These are phyloP conservation scores for Chloromyia formosa DNA, from an alignment of 2,888 invertebrate genomes.

Conservation along the genomic window DNA sequence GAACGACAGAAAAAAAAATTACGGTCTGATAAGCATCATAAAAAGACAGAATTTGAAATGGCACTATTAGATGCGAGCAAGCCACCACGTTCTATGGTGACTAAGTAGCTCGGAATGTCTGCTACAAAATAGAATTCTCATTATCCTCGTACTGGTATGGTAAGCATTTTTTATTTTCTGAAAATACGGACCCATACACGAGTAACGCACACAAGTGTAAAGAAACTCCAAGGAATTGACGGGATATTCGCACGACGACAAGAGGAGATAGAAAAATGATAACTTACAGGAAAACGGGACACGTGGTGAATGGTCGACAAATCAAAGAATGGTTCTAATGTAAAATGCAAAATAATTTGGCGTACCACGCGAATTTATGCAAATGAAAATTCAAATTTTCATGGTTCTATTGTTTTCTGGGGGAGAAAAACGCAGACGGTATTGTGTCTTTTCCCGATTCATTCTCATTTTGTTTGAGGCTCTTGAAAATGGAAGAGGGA, in stretches of 20 bases:
- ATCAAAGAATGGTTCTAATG: constrained; percentile 32
- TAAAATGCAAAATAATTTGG: constrained; percentile 34
- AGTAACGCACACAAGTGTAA: no score
- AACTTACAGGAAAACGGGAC: not conserved
- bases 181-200: no score
- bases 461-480: no score
- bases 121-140: constrained; percentile 33
- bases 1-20: constrained; percentile 18
- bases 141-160: constrained; percentile 9
- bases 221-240: no score
- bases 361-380: constrained; percentile 21
- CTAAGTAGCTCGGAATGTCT: not conserved
- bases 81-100: not conserved
- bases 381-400: constrained; percentile 31
- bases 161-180: no score
- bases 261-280: constrained; percentile 4
- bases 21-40: constrained; percentile 43
- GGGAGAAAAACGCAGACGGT: no score
- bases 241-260: no score
- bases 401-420: not conserved
- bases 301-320: not conserved
- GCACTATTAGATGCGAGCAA: constrained; percentile 26
- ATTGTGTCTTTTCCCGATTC: no score
- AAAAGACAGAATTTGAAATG: constrained; percentile 40
- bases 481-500: no score